Evolutionary conservation across 1,140 invertebrate genomes (phyloP).

Genomic region (Drosophila watanabei): DNA sequence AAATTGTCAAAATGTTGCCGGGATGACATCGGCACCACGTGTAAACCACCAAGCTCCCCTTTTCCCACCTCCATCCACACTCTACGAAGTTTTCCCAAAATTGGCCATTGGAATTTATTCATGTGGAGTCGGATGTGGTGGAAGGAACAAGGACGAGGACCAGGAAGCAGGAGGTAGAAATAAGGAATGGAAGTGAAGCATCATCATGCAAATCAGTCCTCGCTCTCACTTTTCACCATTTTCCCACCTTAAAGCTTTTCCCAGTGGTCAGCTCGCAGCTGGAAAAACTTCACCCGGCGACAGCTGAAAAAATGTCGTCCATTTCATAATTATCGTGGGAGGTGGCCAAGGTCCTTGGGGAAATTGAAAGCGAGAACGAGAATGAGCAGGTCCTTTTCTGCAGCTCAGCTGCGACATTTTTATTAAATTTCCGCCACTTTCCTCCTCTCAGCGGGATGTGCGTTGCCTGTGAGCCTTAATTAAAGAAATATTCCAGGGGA

Average conservation of each 20-base stretch:
- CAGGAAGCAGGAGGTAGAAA: neutral
- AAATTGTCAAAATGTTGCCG: conserved; percentile 59
- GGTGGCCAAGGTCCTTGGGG: conserved; percentile 25
- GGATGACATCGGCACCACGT: conserved; percentile 47
- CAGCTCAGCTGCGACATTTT: conserved; percentile 67
- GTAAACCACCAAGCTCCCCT: conserved; percentile 22
- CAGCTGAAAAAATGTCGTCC: conserved; percentile 54
- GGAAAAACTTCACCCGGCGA: conserved; percentile 36
- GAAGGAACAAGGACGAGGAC: neutral
- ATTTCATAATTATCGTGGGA: conserved; percentile 69
- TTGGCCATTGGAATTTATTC: conserved; percentile 56
- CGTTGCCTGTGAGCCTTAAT: conserved; percentile 45
- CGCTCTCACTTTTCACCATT: neutral
- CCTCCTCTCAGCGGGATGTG: conserved; percentile 14
- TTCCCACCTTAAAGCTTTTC: conserved; percentile 30
- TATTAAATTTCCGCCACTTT: conserved; percentile 59
- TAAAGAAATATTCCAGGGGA: conserved; percentile 50
- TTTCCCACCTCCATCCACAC: neutral
- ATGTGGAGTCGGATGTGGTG: conserved; percentile 25
- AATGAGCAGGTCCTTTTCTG: conserved; percentile 15
- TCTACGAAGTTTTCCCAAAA: conserved; percentile 42
- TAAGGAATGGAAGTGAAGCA: conserved; percentile 7
- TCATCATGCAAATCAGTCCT: conserved; percentile 51
- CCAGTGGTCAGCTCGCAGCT: conserved; percentile 30
- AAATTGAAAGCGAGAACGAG: conserved; percentile 37